phyloP scores from a whole-genome alignment of 2,888 invertebrate genomes.

The Tetranychus piercei region DNA sequence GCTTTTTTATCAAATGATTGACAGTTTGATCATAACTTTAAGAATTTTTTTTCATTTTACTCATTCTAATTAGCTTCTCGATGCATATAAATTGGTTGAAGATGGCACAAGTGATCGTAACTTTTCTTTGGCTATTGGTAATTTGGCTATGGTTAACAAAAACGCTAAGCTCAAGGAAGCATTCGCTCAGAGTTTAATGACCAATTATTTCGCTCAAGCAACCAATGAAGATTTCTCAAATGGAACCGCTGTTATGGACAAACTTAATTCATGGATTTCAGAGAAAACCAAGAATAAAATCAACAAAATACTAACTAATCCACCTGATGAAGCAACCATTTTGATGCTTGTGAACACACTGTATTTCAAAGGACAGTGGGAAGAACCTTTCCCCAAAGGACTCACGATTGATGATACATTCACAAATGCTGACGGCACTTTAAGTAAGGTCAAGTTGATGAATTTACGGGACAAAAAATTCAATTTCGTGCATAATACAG shows the following conservation, averaged over 20 bases:
- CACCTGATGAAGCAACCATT: not conserved
- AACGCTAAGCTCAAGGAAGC: not conserved
- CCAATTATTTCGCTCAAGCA: not conserved
- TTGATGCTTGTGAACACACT: not conserved
- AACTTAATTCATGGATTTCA: not conserved
- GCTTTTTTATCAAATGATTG: too few relatives aligned
- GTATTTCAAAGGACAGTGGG: conserved; percentile 12
- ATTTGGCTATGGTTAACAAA: not conserved
- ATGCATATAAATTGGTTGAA: not conserved
- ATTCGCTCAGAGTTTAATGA: not conserved
- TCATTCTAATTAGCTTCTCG: not conserved
- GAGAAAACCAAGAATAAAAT: not conserved
- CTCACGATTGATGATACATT: not conserved
- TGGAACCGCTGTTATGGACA: not conserved
- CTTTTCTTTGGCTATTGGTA: not conserved
- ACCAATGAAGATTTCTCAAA: not conserved
- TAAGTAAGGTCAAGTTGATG: conserved; percentile 1
- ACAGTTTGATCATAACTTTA: too few relatives aligned
- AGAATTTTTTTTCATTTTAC: too few relatives aligned
- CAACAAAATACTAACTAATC: not conserved
- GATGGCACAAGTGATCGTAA: not conserved
- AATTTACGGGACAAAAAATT: not conserved
- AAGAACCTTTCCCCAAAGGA: not conserved
- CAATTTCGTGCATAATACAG: not conserved
- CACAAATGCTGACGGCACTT: not conserved